Percentiles rank a stretch among this genome's conserved stretches.
Conservation (phyloP, 2,113 vertebrate species). For the Xiphophorus couchianus region DNA sequence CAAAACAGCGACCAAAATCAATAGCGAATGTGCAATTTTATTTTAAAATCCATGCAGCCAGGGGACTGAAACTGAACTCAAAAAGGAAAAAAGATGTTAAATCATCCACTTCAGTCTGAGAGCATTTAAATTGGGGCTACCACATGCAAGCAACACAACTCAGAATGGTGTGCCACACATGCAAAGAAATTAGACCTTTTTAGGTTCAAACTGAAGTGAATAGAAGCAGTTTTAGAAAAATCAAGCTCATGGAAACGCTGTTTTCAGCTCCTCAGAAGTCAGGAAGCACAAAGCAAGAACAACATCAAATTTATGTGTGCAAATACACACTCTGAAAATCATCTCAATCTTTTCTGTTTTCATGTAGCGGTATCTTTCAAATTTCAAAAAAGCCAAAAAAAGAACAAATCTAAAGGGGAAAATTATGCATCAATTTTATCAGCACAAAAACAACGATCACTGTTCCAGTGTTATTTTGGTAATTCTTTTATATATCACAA, state of each 20-base stretch:
- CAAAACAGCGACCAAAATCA: slow-evolving; percentile 76
- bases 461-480: slow-evolving; percentile 12
- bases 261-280: slow-evolving; percentile 34
- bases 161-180: slow-evolving; percentile 67
- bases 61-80: slow-evolving; percentile 65
- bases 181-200: slow-evolving; percentile 56
- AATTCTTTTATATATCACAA: slow-evolving; percentile 5
- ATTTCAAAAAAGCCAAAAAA: not conserved
- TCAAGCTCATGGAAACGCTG: slow-evolving; percentile 61
- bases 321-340: slow-evolving; percentile 3
- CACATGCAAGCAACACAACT: slow-evolving; percentile 73
- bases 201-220: slow-evolving; percentile 71
- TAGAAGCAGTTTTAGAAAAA: slow-evolving; percentile 54
- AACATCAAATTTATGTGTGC: slow-evolving; percentile 15
- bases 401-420: not conserved
- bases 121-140: slow-evolving; percentile 64
- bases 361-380: not conserved
- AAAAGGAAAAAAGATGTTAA: slow-evolving; percentile 60
- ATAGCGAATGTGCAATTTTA: slow-evolving; percentile 75
- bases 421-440: slow-evolving; percentile 1
- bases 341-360: slow-evolving; percentile 1
- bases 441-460: not conserved
- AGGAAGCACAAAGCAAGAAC: slow-evolving; percentile 14
- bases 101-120: slow-evolving; percentile 64
- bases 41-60: slow-evolving; percentile 67